Percentiles rank a stretch among this genome's conserved stretches.
These are phyloP conservation scores for Pinctada fucata DNA, from an alignment of 2,888 invertebrate species.

Conservation along the genomic window DNA sequence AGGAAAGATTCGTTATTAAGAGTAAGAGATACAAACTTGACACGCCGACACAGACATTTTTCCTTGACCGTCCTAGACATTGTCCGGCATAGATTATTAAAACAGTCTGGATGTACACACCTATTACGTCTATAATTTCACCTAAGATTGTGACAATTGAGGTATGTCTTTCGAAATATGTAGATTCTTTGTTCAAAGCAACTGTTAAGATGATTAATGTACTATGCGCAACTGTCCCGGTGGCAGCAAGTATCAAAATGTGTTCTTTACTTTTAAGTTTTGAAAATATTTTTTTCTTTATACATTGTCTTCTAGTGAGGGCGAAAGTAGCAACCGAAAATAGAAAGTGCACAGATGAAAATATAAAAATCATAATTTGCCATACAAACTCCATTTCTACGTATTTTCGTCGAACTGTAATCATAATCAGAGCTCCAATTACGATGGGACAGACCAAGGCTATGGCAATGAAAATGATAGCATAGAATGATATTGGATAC, in stretches of 20 bases:
- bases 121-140: conserved; percentile 7
- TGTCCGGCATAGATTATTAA: conserved; percentile 8
- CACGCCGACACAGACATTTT: neutral
- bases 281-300: neutral
- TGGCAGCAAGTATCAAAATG: conserved; percentile 14
- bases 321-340: neutral
- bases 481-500: neutral
- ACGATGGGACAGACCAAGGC: neutral
- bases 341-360: neutral
- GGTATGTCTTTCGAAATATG: neutral
- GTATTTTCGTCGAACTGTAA: neutral
- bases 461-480: neutral
- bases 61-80: neutral
- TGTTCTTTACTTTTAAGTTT: neutral
- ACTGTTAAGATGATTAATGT: conserved; percentile 15
- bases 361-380: neutral
- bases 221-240: conserved; percentile 11
- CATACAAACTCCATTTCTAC: neutral
- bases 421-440: neutral
- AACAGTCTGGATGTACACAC: conserved; percentile 14
- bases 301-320: neutral
- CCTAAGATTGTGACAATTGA: neutral
- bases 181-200: neutral
- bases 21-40: neutral
- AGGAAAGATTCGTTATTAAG: neutral